Conservation (phyloP, 2,797 vertebrate species). For the Crypturellus tataupa region DNA sequence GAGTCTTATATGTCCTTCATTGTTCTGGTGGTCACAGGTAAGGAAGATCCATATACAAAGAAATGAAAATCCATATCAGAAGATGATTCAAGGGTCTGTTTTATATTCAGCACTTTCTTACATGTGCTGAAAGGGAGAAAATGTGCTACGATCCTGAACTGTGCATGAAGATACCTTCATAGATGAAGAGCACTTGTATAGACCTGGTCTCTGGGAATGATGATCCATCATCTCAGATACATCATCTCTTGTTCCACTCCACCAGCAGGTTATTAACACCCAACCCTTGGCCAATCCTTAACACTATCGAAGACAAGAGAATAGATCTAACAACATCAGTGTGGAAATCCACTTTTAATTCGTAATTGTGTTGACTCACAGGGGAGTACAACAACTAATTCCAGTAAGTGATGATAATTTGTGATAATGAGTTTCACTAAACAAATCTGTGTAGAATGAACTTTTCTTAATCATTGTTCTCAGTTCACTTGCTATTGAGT, state of each 20-base stretch:
- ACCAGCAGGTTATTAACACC: not conserved
- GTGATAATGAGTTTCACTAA: not conserved
- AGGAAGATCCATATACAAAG: not conserved
- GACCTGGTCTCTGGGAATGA: not conserved
- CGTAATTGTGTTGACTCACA: not conserved
- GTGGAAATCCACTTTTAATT: not conserved
- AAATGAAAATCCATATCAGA: not conserved
- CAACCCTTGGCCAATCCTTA: not conserved
- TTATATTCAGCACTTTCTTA: not conserved
- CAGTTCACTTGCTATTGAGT: not conserved
- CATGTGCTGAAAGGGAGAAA: not conserved
- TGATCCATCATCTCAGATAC: not conserved
- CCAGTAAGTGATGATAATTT: not conserved
- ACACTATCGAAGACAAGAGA: not conserved
- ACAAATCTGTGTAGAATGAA: fast-evolving
- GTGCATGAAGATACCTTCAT: not conserved
- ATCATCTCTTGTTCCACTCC: not conserved
- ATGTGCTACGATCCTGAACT: not conserved
- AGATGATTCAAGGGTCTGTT: not conserved
- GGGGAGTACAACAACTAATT: fast-evolving
- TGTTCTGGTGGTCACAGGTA: not conserved
- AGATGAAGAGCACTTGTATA: not conserved
- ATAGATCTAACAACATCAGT: not conserved
- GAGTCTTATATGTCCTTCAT: too few species aligned
- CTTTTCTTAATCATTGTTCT: not conserved